Evolutionary conservation across 2,888 invertebrate species (phyloP).

Genomic region (Pachymerium ferrugineum): DNA sequence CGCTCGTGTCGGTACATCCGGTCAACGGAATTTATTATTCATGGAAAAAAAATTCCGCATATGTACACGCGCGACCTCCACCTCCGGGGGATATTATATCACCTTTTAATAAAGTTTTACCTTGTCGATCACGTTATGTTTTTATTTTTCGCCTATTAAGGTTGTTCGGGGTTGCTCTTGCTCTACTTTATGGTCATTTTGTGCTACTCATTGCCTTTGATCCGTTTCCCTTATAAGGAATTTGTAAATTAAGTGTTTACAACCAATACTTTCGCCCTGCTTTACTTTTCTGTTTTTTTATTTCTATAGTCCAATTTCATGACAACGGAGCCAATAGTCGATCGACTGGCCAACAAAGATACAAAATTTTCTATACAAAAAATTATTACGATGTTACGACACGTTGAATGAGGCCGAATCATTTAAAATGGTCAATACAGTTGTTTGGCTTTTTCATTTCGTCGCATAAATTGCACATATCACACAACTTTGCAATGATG

Average conservation of each 20-base stretch:
- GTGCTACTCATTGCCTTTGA: too few species aligned
- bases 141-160: not conserved
- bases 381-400: not conserved
- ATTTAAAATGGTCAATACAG: not conserved
- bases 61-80: too few species aligned
- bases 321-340: not conserved
- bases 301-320: not conserved
- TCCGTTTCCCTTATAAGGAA: not conserved
- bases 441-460: not conserved
- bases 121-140: not conserved
- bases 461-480: not conserved
- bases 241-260: not conserved
- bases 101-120: too few species aligned
- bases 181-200: not conserved
- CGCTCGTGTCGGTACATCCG: not conserved
- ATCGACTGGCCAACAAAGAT: not conserved
- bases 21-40: not conserved
- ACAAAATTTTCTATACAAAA: not conserved
- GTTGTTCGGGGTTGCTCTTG: not conserved
- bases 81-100: too few species aligned
- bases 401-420: too few species aligned
- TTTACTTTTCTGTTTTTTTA: not conserved
- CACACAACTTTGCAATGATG: not conserved
- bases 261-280: not conserved
- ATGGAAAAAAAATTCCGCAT: too few species aligned